Base-by-base conservation (phyloP, 2,888 invertebrate genomes). In the Perizoma flavofasciatum region DNA sequence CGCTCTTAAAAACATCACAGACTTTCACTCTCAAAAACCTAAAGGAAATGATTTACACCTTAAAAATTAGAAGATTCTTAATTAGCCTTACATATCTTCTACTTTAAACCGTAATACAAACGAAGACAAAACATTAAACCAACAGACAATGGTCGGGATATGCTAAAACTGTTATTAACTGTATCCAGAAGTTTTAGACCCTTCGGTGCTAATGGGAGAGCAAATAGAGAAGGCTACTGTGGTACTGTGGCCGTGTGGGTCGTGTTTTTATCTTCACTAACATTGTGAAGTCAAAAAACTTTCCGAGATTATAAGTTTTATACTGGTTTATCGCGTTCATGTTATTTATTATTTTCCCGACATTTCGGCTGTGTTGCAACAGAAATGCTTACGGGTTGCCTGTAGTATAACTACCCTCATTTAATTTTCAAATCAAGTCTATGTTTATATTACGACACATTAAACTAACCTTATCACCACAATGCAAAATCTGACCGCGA, bases 41-140 rank as follows among this genome's bases (percentile, higher is more conserved):
- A 46, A 51, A 45, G 45, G 52, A 58, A 55, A 50, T 43, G 37
- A 34, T 59, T 55, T 43, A 47, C 59, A 55, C 59, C 41, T 59
- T 47, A 41, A 35, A 66, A 71, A 75, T 77, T 71, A 73, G 68
- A n/a, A n/a, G n/a, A 70, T 68, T 66, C 59, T 66, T 77, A 74
- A 78, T 78, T 76, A 75, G 69, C 65, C 53, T 4, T 37, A 52
- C 58, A 67, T 66, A 66, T 61, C 54, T 61, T 54, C 55, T 60
- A 56, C 56, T 70, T 70, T 63, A 68, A 73, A 66, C 63, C 47
- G 48, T 62, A 58, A 48, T 59, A 49, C 59, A 46, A 58, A 57
- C 39, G 5, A 52, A 55, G 44, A 55, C 47, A 48, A 49, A 52
- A 43, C 52, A 53, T 56, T 49, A 55, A 62, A 55, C 55, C 33